Percentiles rank a stretch among this genome's conserved stretches.
Evolutionary conservation across 1,140 invertebrate species (phyloP).

Genomic region (Megalonaias nervosa): DNA sequence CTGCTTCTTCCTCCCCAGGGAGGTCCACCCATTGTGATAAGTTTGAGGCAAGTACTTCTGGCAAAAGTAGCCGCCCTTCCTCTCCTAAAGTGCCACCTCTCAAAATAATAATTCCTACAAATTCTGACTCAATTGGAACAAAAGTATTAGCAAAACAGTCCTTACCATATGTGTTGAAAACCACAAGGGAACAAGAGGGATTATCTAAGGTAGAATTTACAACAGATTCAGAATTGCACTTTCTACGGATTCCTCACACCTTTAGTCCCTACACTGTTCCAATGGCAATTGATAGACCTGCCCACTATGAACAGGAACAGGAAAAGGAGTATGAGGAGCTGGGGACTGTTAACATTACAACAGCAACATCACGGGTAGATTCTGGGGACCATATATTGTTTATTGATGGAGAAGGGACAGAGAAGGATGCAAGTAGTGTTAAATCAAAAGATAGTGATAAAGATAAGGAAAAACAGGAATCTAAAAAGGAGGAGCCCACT

Average conservation of each 20-base stretch:
- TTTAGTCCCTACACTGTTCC: slow-evolving; percentile 10
- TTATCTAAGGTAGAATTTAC: neutral
- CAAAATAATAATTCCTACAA: slow-evolving; percentile 66
- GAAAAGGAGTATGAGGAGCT: slow-evolving; percentile 3
- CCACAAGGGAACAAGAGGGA: slow-evolving; percentile 48
- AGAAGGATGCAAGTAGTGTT: slow-evolving; percentile 15
- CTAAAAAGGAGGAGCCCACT: slow-evolving; percentile 49
- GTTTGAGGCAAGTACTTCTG: neutral
- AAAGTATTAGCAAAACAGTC: slow-evolving; percentile 49
- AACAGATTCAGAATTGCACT: slow-evolving; percentile 4
- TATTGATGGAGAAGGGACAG: slow-evolving; percentile 21
- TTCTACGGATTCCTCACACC: neutral
- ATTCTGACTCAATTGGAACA: slow-evolving; percentile 44
- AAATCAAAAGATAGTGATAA: slow-evolving; percentile 12
- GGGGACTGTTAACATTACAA: slow-evolving; percentile 3
- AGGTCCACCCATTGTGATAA: no score
- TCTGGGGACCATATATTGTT: slow-evolving; percentile 26
- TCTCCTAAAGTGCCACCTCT: slow-evolving; percentile 67
- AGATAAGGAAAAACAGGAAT: slow-evolving; percentile 68
- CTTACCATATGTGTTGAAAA: slow-evolving; percentile 65
- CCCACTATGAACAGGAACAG: slow-evolving; percentile 16
- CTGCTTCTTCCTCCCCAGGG: slow-evolving; percentile 18
- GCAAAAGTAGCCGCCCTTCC: slow-evolving; percentile 55
- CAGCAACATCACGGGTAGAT: neutral
- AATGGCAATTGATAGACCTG: slow-evolving; percentile 17